phyloP scores from a whole-genome alignment of 1,140 invertebrate genomes.

The Euura saliciscinereae region DNA sequence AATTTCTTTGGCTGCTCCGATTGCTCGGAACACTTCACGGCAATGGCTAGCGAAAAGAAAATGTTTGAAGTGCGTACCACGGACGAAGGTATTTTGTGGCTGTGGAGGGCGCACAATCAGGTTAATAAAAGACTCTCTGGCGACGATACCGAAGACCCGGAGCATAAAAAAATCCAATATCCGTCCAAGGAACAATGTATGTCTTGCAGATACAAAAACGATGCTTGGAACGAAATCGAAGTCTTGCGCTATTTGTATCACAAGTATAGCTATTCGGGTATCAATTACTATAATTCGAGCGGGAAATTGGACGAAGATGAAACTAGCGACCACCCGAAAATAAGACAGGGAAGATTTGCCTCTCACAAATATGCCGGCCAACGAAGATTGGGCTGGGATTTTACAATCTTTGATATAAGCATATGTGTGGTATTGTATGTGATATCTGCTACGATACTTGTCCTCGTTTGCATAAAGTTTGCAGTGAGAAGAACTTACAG shows the following conservation, averaged over 20 bases:
- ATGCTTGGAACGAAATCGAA: conserved; percentile 71
- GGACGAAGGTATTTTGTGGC: conserved; percentile 85
- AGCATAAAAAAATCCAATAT: conserved; percentile 90
- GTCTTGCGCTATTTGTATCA: conserved; percentile 78
- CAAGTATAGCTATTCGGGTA: conserved; percentile 70
- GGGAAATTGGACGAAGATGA: conserved; percentile 27
- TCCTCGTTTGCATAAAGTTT: conserved; percentile 79
- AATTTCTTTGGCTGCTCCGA: conserved; percentile 94
- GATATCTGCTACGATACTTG: conserved; percentile 70
- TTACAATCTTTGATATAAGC: conserved; percentile 73
- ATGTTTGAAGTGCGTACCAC: conserved; percentile 71
- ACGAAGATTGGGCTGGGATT: conserved; percentile 59
- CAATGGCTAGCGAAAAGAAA: conserved; percentile 75
- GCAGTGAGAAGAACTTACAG: conserved; percentile 71
- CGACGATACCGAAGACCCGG: conserved; percentile 89
- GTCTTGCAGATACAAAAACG: conserved; percentile 67
- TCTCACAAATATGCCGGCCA: conserved; percentile 44
- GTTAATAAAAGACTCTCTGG: conserved; percentile 88
- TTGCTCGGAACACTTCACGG: conserved; percentile 87
- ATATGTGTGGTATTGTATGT: conserved; percentile 78
- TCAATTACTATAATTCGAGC: conserved; percentile 57
- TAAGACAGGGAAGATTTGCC: conserved; percentile 33
- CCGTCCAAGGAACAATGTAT: conserved; percentile 75
- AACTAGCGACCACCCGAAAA: conserved; percentile 26
- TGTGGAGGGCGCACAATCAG: conserved; percentile 95